Evolutionary conservation across 1,140 invertebrate genomes (phyloP), one percentile per base, ranked within the genome.

Genomic region (Achatina immaculata): DNA sequence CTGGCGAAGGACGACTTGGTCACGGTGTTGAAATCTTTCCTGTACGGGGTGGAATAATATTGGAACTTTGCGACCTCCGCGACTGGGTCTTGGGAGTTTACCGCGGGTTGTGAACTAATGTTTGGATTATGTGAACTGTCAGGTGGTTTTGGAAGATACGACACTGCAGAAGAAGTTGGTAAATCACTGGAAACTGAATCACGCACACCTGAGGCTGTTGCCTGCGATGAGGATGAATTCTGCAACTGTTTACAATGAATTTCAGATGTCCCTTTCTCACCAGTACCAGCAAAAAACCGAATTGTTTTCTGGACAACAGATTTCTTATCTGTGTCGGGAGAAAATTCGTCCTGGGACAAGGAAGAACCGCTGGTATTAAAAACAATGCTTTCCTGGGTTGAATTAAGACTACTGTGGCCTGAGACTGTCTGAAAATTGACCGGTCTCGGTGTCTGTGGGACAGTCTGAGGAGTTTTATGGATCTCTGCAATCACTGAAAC

Each of bases 401-500:
- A 62, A 31, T 62, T 62, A 1, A 62, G 58, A 34, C 58, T 62
- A 4, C 58, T 16, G 58, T 62, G 58, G 9, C 58, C 58, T 14
- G 58, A 28, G n/a, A 62, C 58, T 6, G 28, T 28, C 6, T n/a
- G 21, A 31, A 31, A 62, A 9, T 1, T 62, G 58, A 62, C n/a
- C 11, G 58, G 58, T 31, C 28, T 2, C 4, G 58, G 58, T 62
- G 58, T 62, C 9, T n/a, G 58, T 31, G 58, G 58, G 21, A 62
- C 58, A 62, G 31, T 9, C 16, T 16, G 28, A 28, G 58, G 58
- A n/a, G 31, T 45, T 28, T 77, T 31, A 38, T 81, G 80, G 31
- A 78, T 42, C n/a, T 82, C 75, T 7, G 48, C 80, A 16, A 40
- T 68, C 55, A 81, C 80, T 80, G 78, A 11, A 80, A 73, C 2